Conservation (phyloP, 2,113 vertebrate species). For the Eubucco bourcierii region DNA sequence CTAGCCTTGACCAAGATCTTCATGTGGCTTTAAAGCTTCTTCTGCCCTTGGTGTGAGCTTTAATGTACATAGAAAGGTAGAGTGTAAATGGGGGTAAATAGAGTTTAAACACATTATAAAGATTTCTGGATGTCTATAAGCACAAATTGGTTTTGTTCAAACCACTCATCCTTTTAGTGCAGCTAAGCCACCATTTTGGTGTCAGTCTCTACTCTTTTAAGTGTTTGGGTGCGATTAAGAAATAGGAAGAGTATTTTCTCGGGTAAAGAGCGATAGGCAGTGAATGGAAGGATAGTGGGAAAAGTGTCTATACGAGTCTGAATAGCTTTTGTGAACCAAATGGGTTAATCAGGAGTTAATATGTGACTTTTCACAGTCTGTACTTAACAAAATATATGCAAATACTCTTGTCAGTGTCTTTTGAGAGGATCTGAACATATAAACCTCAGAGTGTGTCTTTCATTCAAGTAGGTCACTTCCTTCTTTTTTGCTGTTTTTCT, state of each 20-base stretch:
- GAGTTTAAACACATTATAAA: not conserved
- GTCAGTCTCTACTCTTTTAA: not conserved
- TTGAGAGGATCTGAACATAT: not conserved
- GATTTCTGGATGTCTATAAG: not conserved
- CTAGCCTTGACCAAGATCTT: not conserved
- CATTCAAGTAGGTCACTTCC: slow-evolving; percentile 29
- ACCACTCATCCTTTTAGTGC: not conserved
- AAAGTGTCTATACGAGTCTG: not conserved
- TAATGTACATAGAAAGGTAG: not conserved
- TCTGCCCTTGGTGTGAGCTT: not conserved
- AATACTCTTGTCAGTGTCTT: slow-evolving; percentile 17
- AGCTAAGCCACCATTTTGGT: not conserved
- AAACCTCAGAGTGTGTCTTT: slow-evolving; percentile 5
- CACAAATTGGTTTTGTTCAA: not conserved
- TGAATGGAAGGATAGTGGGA: not conserved
- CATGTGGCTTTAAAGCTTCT: not conserved
- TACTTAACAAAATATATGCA: slow-evolving; percentile 36
- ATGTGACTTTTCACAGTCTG: not conserved
- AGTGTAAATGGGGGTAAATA: not conserved
- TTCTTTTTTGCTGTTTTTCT: not conserved
- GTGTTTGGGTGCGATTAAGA: not conserved
- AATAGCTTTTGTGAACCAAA: not conserved
- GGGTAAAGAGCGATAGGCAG: not conserved
- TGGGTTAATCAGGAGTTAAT: not conserved
- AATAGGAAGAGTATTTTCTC: not conserved